Base-by-base conservation (phyloP, 2,797 vertebrate genomes). In the Malurus leucopterus region DNA sequence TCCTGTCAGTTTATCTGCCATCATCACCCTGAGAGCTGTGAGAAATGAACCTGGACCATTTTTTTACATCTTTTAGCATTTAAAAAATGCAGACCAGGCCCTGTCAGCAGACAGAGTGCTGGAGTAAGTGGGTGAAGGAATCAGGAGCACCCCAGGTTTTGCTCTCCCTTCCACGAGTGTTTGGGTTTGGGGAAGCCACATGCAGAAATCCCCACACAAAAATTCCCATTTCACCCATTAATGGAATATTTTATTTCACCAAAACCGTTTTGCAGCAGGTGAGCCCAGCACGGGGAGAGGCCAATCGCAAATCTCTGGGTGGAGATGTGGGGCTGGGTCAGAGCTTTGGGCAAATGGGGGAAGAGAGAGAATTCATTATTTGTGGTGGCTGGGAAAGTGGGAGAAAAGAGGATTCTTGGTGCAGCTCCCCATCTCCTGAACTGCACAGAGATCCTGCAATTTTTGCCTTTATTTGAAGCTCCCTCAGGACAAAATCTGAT, bases 301-400 rank as follows among this genome's bases (percentile, higher is more conserved):
- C 41, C 15, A 24, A 21, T 3, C 15, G 26, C 23, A 34, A 29
- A 15, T 13, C 29, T 79, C 55, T 23, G 27, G 29, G 11, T 19
- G 30, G 27, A 32, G 1, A 1, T 0, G 3, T 20, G 57, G 18
- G 16, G 17, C 43, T 20, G 22, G n/a, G 13, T 65, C 41, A 27
- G 49, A 82, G 15, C 24, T 82, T 32, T 54, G 26, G 14, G 10
- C 44, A 75, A 49, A 21, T 0, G 3, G 4, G 16, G 67, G 14
- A 30, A 49, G 17, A 55, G 5, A 26, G 27, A 50, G 36, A 36
- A 36, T 36, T 36, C 5, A 36, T 36, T 36, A 36, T 36, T 36
- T 36, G 36, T 36, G 36, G 36, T 36, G 36, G 36, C 36, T 36
- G 36, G 14, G 10, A 49, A 75, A 49, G 26, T 0, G 3, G 4